A percentile compares a stretch with the other conserved stretches of the same genome.
Evolutionary conservation across 2,888 invertebrate genomes (phyloP).

Genomic region (Panorpa germanica): DNA sequence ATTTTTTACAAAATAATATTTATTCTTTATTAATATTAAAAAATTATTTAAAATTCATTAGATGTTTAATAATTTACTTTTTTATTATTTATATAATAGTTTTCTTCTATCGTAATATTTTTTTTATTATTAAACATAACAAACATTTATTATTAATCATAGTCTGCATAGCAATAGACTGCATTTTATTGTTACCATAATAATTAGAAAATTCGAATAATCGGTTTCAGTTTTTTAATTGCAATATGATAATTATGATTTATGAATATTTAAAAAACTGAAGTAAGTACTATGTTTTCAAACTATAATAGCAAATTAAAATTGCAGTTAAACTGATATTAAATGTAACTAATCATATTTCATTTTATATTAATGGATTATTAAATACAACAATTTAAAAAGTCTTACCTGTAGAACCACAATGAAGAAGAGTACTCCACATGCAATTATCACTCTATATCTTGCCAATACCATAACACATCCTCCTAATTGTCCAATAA

Average conservation of each 20-base stretch:
- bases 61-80: no score
- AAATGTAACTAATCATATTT: slow-evolving; percentile 7
- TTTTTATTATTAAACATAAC: slow-evolving; percentile 1
- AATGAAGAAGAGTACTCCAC: slow-evolving; percentile 84
- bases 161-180: no score
- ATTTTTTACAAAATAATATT: no score
- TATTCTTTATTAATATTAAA: no score
- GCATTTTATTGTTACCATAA: slow-evolving; percentile 1
- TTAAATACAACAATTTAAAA: slow-evolving; percentile 3
- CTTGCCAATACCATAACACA: slow-evolving; percentile 91
- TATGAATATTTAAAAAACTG: no score
- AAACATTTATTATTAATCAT: not conserved
- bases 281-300: not conserved
- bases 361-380: slow-evolving; percentile 6
- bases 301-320: not conserved
- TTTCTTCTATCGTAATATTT: not conserved
- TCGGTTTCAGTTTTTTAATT: no score
- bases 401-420: slow-evolving; percentile 76
- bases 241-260: no score
- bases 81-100: no score
- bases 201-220: slow-evolving; percentile 5
- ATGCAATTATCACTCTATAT: slow-evolving; percentile 79
- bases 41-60: no score
- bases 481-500: slow-evolving; percentile 89
- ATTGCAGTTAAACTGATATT: not conserved